phyloP scores from a whole-genome alignment of 2,797 vertebrate genomes.

The Pantherophis alleghaniensis region DNA sequence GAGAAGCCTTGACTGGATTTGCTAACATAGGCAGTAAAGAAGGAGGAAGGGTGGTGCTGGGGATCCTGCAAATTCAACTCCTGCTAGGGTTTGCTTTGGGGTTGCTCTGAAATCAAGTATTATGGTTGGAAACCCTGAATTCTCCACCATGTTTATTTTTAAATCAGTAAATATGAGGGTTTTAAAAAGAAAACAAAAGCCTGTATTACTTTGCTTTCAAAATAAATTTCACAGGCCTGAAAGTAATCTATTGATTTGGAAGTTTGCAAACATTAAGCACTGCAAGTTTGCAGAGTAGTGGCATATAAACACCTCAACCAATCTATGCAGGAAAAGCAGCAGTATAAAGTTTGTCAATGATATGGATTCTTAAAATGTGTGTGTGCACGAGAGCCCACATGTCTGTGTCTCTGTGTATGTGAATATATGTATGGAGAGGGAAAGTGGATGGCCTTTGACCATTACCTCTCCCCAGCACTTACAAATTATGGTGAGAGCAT shows the following conservation, averaged over 20 bases:
- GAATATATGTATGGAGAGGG: not conserved
- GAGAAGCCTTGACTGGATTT: not conserved
- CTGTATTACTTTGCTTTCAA: not conserved
- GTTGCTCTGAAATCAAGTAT: not conserved
- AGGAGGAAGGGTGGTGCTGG: not conserved
- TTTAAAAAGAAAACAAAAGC: not conserved
- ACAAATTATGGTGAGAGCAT: not conserved
- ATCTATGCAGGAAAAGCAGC: not conserved
- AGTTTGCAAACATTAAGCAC: not conserved
- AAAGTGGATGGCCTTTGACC: not conserved
- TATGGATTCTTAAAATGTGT: not conserved
- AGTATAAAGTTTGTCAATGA: not conserved
- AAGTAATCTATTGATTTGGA: not conserved
- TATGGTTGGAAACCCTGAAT: not conserved
- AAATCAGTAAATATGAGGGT: not conserved
- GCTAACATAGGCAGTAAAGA: not conserved
- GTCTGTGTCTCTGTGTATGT: not conserved
- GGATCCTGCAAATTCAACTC: not conserved
- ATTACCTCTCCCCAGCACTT: not conserved
- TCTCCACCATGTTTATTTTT: not conserved
- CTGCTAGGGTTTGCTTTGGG: not conserved
- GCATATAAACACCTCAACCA: not conserved
- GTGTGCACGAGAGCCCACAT: not conserved
- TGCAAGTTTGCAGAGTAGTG: not conserved
- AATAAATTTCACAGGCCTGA: not conserved